Evolutionary conservation across 2,113 vertebrate genomes (phyloP).

Genomic region (Oostethus manadensis): DNA sequence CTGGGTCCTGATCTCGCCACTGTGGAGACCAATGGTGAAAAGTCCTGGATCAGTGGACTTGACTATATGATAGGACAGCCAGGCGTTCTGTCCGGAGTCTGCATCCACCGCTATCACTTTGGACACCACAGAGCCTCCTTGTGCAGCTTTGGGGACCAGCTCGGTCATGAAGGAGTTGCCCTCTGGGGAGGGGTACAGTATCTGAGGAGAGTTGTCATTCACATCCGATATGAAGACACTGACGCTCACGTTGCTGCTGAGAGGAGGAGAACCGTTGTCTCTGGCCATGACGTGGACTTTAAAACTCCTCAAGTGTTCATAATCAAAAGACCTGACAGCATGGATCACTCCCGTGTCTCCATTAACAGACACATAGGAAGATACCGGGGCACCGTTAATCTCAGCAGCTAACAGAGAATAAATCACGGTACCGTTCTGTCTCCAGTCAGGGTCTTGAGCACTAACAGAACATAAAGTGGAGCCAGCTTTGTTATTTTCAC

Average conservation of each 20-base stretch:
- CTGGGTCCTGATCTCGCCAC: slow-evolving; percentile 75
- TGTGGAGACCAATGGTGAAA: slow-evolving; percentile 72
- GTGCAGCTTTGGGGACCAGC: slow-evolving; percentile 65
- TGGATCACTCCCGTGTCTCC: slow-evolving; percentile 55
- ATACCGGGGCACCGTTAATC: slow-evolving; percentile 51
- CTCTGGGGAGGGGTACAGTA: slow-evolving; percentile 58
- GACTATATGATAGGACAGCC: slow-evolving; percentile 46
- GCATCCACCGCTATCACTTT: slow-evolving; percentile 67
- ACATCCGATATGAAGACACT: slow-evolving; percentile 65
- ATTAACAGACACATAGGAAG: slow-evolving; percentile 72
- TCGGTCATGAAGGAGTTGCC: slow-evolving; percentile 67
- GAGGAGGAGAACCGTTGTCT: slow-evolving; percentile 34
- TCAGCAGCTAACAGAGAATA: slow-evolving; percentile 67
- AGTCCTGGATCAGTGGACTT: slow-evolving; percentile 42
- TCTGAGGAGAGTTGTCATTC: slow-evolving; percentile 71
- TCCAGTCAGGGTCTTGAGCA: slow-evolving; percentile 57
- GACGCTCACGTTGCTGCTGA: slow-evolving; percentile 27
- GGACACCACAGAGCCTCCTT: slow-evolving; percentile 69
- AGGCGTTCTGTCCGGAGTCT: slow-evolving; percentile 59
- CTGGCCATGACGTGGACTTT: slow-evolving; percentile 46
- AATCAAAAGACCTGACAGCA: slow-evolving; percentile 46
- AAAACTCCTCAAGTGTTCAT: slow-evolving; percentile 42
- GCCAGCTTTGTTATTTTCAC: slow-evolving; percentile 50
- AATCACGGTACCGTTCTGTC: slow-evolving; percentile 59
- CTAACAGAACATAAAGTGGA: slow-evolving; percentile 46